phyloP scores from a whole-genome alignment of 2,888 invertebrate species.

The Scaptodrosophila latifasciaeformis region DNA sequence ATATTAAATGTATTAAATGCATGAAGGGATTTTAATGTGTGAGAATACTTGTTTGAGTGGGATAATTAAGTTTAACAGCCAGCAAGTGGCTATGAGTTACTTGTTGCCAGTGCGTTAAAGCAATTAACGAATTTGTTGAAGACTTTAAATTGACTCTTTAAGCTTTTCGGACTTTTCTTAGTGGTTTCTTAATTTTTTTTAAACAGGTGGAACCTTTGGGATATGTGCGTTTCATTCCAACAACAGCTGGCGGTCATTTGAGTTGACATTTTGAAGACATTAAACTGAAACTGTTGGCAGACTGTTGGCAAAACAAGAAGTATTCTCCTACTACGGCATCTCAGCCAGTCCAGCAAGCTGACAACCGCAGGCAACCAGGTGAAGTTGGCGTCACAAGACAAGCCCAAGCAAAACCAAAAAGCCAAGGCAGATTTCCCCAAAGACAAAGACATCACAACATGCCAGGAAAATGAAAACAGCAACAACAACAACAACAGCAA shows the following conservation, averaged over 20 bases:
- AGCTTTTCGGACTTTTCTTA: conserved; percentile 2
- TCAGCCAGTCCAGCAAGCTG: background rate
- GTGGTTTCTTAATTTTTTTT: background rate
- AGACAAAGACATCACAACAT: conserved; percentile 40
- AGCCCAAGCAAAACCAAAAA: conserved; percentile 15
- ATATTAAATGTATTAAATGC: conserved; percentile 14
- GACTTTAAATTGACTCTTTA: background rate
- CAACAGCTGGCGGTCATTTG: conserved; percentile 33
- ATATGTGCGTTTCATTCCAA: background rate
- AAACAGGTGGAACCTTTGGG: background rate
- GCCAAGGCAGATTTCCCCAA: conserved; percentile 51
- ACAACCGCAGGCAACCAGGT: conserved; percentile 29
- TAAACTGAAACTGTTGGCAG: conserved; percentile 53
- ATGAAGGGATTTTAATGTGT: too few relatives aligned
- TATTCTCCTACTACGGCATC: background rate
- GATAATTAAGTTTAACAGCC: conserved; percentile 26
- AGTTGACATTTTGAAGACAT: conserved; percentile 57
- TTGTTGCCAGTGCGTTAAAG: conserved; percentile 3
- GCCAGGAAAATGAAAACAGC: too few relatives aligned
- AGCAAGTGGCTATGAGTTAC: background rate
- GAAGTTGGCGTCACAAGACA: conserved; percentile 3
- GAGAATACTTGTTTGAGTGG: too few relatives aligned
- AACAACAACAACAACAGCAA: too few relatives aligned
- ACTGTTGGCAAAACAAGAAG: background rate
- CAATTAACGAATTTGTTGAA: conserved; percentile 7